Evolutionary conservation across 2,113 vertebrate species (phyloP), one percentile per base, ranked within the genome.

Genomic region (Centrocercus urophasianus): DNA sequence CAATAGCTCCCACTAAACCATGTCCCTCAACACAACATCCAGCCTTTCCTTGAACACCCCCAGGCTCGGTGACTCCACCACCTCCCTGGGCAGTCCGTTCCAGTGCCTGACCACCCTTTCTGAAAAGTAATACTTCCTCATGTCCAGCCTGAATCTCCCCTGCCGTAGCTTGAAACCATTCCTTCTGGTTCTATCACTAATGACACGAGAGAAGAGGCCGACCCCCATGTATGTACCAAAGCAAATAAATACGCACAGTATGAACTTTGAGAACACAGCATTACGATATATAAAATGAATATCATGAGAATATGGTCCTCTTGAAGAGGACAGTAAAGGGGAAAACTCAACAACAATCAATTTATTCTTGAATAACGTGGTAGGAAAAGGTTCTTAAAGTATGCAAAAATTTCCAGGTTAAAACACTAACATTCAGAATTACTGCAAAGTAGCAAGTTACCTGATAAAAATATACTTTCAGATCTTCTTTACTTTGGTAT

Each of bases 391-490:
- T 34, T 75, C 54, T 75, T 71, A 79, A 67, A 77, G 16, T 4
- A 82, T 3, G 5, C 13, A 60, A 74, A 91, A 42, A 42, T 28
- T 34, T 50, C 19, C 48, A 66, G 0, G 1, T 30, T 52, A 89
- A 95, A 83, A 1, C 3, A 6, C 25, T 65, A 65, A 71, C 6
- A 69, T 50, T 57, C 22, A 93, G 36, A 89, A 74, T 60, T 83
- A 50, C 3, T 80, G 45, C 90, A 91, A 90, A 94, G 56, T 28
- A 89, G 34, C 45, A 94, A 97, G 97, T 96, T 60, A 99, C 99
- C 98, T 99, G 99, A 69, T 61, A 90, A 42, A 98, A 83, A 93
- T 98, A 96, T 48, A 98, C 88, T 90, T 91, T 88, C 19, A 97
- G 94, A 93, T 98, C 96, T 88, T 96, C 71, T 1, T 66, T 97